A percentile compares a stretch with the other conserved stretches of the same genome.
phyloP scores from a whole-genome alignment of 2,113 vertebrate genomes.

The Phalacrocorax pelagicus region DNA sequence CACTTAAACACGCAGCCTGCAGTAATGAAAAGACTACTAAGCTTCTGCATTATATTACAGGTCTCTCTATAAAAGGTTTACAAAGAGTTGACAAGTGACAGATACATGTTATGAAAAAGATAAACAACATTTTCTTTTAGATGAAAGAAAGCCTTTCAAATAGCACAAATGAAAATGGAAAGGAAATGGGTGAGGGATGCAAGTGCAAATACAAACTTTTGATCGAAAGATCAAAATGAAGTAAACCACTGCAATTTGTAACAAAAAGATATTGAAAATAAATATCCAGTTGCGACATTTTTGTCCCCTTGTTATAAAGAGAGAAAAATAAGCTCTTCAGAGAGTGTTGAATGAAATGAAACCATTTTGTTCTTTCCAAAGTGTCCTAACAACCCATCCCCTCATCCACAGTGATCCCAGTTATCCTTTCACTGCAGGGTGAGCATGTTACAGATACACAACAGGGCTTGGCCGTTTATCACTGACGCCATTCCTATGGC shows the following conservation, averaged over 20 bases:
- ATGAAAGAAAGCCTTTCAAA: background rate
- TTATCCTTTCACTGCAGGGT: background rate
- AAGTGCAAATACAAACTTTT: background rate
- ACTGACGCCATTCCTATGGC: background rate
- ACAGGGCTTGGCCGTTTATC: fast-evolving
- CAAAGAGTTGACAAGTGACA: background rate
- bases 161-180: background rate
- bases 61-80: background rate
- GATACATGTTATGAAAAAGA: background rate
- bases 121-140: background rate
- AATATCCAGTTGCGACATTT: fast-evolving
- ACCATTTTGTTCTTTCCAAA: background rate
- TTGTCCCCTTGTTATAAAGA: background rate
- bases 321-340: background rate
- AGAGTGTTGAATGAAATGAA: fast-evolving
- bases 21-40: background rate
- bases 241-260: fast-evolving
- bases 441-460: background rate
- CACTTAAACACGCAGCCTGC: background rate
- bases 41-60: background rate
- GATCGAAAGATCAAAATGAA: background rate
- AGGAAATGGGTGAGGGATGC: background rate
- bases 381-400: fast-evolving
- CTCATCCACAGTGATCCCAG: fast-evolving
- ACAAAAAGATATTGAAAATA: fast-evolving